Base-by-base conservation (phyloP, 2,888 invertebrate species). In the Lagria hirta region DNA sequence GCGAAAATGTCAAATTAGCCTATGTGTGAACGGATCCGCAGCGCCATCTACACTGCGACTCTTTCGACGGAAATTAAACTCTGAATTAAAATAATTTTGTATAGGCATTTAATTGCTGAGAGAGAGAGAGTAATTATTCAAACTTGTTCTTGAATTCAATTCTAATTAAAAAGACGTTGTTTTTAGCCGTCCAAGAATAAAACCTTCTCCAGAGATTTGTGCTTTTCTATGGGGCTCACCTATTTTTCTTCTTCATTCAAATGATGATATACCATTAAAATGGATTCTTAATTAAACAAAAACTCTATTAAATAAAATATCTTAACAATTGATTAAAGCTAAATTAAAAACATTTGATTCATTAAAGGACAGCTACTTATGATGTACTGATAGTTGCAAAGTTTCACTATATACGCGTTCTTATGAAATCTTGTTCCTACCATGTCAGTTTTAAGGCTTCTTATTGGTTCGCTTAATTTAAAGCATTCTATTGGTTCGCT, bases 71-170 rank as follows among this genome's bases (percentile, higher is more conserved):
- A 60, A 59, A 59, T 60, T 60, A 60, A 60, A 59, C 43, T 62
- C 49, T 61, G 64, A 65, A 66, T 67, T 65, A 61, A 66, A 65
- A 65, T 65, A 66, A 66, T 67, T 66, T 67, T 65, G 57, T 65
- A 67, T 65, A 60, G 66, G 59, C 61, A 60, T 62, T 61, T 66
- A 65, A 67, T 66, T 67, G 65, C 62, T 49, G 55, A 55, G 60
- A n/a, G n/a, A n/a, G n/a, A n/a, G 50, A 53, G 61, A 56, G 58
- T 60, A 63, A 65, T 64, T 65, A 60, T 55, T 41, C 46, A 33
- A 20, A 40, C 33, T 45, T 48, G 32, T 45, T 35, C 51, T 43
- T 40, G 57, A 23, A 57, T 59, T 55, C 55, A 57, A 59, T 59
- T 60, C 58, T 56, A 59, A 61, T 61, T 61, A 59, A 56, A n/a